A percentile compares a stretch with the other conserved stretches of the same genome.
These are phyloP conservation scores for Drosophila ficusphila DNA, from an alignment of 1,140 invertebrate genomes.

Conservation along the genomic window DNA sequence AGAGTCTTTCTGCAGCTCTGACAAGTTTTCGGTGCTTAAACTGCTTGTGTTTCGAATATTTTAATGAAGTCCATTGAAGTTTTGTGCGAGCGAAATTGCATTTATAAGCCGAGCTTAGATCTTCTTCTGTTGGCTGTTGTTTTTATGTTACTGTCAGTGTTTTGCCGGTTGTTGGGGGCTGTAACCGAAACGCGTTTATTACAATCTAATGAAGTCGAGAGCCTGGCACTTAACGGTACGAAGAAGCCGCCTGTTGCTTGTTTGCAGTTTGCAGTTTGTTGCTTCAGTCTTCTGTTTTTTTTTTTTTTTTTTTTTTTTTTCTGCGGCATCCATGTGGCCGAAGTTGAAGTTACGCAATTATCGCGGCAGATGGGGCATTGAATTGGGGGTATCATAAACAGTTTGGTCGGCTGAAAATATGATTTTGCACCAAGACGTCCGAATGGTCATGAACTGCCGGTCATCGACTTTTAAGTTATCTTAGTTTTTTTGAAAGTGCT, in stretches of 20 bases:
- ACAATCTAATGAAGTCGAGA: conserved; percentile 81
- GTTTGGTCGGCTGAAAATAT: conserved; percentile 23
- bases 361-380: conserved; percentile 38
- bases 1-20: conserved; percentile 35
- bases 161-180: conserved; percentile 58
- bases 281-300: conserved; percentile 23
- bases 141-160: conserved; percentile 78
- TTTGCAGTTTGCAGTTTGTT: conserved; percentile 37
- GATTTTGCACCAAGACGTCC: conserved; percentile 9
- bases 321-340: conserved; percentile 3
- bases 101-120: conserved; percentile 76
- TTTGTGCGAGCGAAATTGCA: conserved; percentile 81
- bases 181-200: conserved; percentile 75
- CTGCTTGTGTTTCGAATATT: conserved; percentile 81
- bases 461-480: neutral
- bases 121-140: conserved; percentile 52
- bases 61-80: conserved; percentile 81
- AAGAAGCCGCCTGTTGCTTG: conserved; percentile 45
- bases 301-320: neutral
- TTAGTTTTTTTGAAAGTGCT: conserved; percentile 3
- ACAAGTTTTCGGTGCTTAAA: conserved; percentile 74
- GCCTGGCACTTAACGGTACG: conserved; percentile 78
- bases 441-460: conserved; percentile 25
- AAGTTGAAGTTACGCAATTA: conserved; percentile 52
- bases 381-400: conserved; percentile 44